Evolutionary conservation across 2,113 vertebrate genomes (phyloP).

Genomic region (Menura novaehollandiae): DNA sequence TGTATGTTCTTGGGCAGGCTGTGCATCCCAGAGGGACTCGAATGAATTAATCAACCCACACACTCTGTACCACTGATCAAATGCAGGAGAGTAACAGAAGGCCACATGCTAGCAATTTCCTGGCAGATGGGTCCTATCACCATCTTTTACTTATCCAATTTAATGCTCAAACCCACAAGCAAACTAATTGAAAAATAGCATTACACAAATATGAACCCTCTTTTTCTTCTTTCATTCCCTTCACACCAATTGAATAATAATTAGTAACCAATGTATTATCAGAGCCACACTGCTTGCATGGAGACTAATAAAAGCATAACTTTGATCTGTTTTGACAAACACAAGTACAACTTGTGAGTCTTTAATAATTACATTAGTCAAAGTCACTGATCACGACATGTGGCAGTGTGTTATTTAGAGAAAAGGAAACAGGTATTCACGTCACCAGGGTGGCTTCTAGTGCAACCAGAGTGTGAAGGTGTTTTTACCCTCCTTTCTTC

Average conservation of each 20-base stretch:
- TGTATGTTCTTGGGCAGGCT: neutral
- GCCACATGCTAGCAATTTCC: slow-evolving; percentile 35
- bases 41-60: slow-evolving; percentile 18
- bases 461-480: neutral
- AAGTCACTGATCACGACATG: slow-evolving; percentile 16
- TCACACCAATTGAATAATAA: slow-evolving; percentile 6
- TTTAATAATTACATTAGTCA: slow-evolving; percentile 55
- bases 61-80: neutral
- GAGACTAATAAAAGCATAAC: slow-evolving; percentile 38
- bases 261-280: neutral
- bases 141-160: slow-evolving; percentile 29
- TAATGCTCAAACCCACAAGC: slow-evolving; percentile 10
- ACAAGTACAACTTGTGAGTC: slow-evolving; percentile 22
- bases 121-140: slow-evolving; percentile 25
- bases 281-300: neutral
- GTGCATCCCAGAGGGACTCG: neutral
- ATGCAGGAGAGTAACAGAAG: slow-evolving; percentile 21
- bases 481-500: neutral
- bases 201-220: neutral
- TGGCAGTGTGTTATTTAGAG: neutral
- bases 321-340: slow-evolving; percentile 58
- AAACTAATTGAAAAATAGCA: slow-evolving; percentile 41
- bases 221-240: neutral
- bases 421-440: slow-evolving; percentile 18
- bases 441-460: neutral